phyloP scores from a whole-genome alignment of 2,113 vertebrate genomes.

The Sminthopsis crassicaudata region DNA sequence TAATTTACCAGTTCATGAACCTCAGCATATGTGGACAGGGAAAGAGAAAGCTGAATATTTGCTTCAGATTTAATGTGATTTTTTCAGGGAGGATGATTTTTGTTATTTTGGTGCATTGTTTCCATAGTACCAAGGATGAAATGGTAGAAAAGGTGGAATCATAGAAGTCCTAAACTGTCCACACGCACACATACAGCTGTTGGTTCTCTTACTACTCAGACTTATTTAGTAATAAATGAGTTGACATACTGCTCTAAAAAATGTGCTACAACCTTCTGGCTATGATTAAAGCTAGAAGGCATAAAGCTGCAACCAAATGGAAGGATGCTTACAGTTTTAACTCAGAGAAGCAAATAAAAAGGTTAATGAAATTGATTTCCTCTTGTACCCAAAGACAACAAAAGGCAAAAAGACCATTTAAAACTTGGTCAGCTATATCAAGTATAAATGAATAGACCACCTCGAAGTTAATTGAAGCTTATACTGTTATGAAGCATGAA shows the following conservation, averaged over 20 bases:
- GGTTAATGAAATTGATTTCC: background rate
- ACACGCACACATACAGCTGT: background rate
- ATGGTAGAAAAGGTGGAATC: background rate
- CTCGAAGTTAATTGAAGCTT: background rate
- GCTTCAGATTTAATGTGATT: too few relatives aligned
- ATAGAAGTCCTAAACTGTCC: background rate
- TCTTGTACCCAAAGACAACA: background rate
- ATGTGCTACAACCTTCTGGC: background rate
- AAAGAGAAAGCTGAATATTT: too few relatives aligned
- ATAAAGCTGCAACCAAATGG: background rate
- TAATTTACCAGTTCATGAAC: too few relatives aligned
- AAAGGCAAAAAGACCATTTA: background rate
- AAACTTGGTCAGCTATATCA: background rate
- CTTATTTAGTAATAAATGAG: background rate
- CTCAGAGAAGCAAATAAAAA: background rate
- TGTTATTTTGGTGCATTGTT: background rate
- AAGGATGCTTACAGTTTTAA: background rate
- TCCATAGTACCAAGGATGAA: background rate
- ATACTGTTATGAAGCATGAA: background rate
- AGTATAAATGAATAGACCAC: background rate
- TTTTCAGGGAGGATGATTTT: too few relatives aligned
- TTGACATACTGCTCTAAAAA: background rate
- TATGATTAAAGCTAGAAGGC: background rate
- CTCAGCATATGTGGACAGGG: too few relatives aligned
- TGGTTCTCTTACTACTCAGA: background rate